Base-by-base conservation (phyloP, 1,140 invertebrate genomes). In the Gryllus bimaculatus region DNA sequence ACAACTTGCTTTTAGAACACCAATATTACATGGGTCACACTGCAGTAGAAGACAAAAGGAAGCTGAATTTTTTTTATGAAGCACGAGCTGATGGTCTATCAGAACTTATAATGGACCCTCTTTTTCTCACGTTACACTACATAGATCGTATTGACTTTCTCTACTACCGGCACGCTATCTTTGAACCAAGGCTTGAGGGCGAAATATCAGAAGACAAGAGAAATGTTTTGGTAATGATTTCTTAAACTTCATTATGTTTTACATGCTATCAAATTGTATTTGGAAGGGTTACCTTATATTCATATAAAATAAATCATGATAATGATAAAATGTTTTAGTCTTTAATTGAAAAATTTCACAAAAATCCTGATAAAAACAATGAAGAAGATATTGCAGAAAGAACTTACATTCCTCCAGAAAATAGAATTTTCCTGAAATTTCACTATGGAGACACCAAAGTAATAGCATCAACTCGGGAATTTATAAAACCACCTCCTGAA, bases 401-500 rank as follows among this genome's bases (percentile, higher is more conserved):
- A 66, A 89, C 89, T 75, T 93, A 92, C 82, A 85, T 88, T 76
- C 87, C 92, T 6, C 83, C 85, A 47, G 88, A 89, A 0, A 88
- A 90, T 54, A 89, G 91, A 81, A 92, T 94, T 80, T 84, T 88
- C 21, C 80, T 94, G 0, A 87, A 91, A 78, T 93, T 90, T 83
- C 92, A 94, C 83, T 93, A 93, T 80, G 89, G 87, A 0, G 87
- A 89, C 78, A 90, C 89, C n/a, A 89, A 89, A 79, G 88, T 92
- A 1, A 92, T 91, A 0, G 90, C 91, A 78, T 89, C 90, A 3
- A 91, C 87, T 0, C 87, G 91, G 74, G 88, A 85, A 54, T 93
- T 91, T 80, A 86, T 88, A 0, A 93, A 93, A 82, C 92, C 92
- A 0, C 87, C 90, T 7, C 84, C 89, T 75, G 26, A 75, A 39